Evolutionary conservation across 2,888 invertebrate genomes (phyloP).

Genomic region (Smittia sp.): DNA sequence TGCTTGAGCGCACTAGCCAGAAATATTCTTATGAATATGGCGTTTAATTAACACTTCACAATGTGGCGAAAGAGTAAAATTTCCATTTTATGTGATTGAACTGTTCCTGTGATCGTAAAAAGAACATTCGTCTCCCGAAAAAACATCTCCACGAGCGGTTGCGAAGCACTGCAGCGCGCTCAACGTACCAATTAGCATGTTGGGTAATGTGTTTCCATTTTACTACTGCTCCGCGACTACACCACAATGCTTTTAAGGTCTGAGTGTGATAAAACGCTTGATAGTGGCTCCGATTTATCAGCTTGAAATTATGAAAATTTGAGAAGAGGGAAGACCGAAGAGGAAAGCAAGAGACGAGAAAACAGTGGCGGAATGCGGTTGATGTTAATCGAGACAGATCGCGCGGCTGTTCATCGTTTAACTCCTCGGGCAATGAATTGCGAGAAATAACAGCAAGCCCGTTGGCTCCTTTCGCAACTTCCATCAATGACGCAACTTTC

Average conservation of each 20-base stretch:
- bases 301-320: too few relatives aligned
- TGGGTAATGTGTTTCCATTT: slow-evolving; percentile 1
- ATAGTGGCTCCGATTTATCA: too few relatives aligned
- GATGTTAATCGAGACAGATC: too few relatives aligned
- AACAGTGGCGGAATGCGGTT: too few relatives aligned
- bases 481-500: background rate
- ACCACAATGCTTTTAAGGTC: background rate
- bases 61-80: slow-evolving; percentile 16
- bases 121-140: background rate
- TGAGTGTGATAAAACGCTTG: background rate
- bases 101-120: background rate
- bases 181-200: slow-evolving; percentile 30
- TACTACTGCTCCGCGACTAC: background rate
- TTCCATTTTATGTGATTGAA: slow-evolving; percentile 1
- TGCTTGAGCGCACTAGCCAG: background rate
- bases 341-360: too few relatives aligned
- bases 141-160: too few relatives aligned
- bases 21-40: background rate
- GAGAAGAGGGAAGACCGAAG: too few relatives aligned
- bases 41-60: slow-evolving; percentile 34
- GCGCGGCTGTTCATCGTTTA: too few relatives aligned
- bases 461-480: too few relatives aligned
- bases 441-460: too few relatives aligned
- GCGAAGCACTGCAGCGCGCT: background rate
- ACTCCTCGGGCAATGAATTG: too few relatives aligned